phyloP scores from a whole-genome alignment of 2,888 invertebrate genomes.

The Helobdella robusta region DNA sequence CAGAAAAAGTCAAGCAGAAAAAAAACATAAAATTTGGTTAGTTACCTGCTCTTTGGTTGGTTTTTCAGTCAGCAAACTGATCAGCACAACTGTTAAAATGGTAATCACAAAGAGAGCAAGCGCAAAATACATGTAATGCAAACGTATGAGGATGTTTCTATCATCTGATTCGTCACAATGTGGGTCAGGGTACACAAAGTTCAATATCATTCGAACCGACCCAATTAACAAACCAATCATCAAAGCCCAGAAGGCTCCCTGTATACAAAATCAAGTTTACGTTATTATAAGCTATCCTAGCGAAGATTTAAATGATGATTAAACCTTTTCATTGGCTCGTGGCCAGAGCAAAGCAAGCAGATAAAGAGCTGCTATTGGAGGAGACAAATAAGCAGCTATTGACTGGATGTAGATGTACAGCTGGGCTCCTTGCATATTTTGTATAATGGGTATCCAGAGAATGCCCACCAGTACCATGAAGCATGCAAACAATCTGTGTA shows the following conservation, averaged over 20 bases:
- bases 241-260: conserved; percentile 53
- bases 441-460: conserved; percentile 44
- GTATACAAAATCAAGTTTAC: conserved; percentile 5
- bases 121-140: conserved; percentile 36
- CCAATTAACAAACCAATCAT: conserved; percentile 51
- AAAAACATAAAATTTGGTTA: no score
- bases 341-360: conserved; percentile 41
- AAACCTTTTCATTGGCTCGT: conserved; percentile 43
- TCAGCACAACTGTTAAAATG: conserved; percentile 27
- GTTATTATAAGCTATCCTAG: no score
- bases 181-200: conserved; percentile 46
- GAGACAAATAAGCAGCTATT: conserved; percentile 43
- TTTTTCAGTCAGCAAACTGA: conserved; percentile 29
- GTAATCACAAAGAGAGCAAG: conserved; percentile 32
- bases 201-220: conserved; percentile 48
- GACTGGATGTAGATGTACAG: conserved; percentile 45
- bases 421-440: conserved; percentile 43
- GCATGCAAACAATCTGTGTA: conserved; percentile 37
- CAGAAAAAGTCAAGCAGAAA: no score
- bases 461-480: conserved; percentile 43
- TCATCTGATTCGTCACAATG: conserved; percentile 44
- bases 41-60: conserved; percentile 29
- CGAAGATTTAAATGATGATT: no score
- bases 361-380: conserved; percentile 43
- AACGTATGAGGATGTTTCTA: conserved; percentile 41